These are phyloP conservation scores for Falcaria lacertinaria DNA, from an alignment of 2,888 invertebrate genomes.

Conservation along the genomic window DNA sequence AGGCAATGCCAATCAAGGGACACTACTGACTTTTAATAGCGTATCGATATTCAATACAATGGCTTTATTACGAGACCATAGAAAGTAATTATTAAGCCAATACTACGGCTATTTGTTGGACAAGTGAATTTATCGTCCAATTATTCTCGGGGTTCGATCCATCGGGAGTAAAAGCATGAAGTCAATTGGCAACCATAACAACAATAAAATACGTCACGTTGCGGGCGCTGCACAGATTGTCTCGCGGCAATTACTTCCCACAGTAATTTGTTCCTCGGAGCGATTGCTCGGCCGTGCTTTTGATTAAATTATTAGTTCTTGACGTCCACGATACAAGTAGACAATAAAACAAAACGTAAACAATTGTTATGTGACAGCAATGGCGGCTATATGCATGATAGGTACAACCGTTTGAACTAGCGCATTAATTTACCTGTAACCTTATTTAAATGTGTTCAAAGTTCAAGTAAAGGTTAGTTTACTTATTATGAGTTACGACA, in stretches of 20 bases:
- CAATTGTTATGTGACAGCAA: slow-evolving; percentile 20
- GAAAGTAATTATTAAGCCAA: not conserved
- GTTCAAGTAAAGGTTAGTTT: not conserved
- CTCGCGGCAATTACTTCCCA: slow-evolving; percentile 26
- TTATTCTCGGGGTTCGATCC: slow-evolving; percentile 8
- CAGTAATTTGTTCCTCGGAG: slow-evolving; percentile 25
- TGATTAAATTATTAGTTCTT: slow-evolving; percentile 54
- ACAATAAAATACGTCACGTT: slow-evolving; percentile 22
- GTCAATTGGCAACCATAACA: slow-evolving; percentile 29
- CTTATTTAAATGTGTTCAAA: not conserved
- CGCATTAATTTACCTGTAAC: not conserved
- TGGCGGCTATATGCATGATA: slow-evolving; percentile 15
- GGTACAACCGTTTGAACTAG: slow-evolving; percentile 13
- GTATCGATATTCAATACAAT: not conserved
- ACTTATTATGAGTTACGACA: too few species aligned
- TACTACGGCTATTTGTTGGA: not conserved
- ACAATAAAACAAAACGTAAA: slow-evolving; percentile 35
- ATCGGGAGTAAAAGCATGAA: slow-evolving; percentile 21
- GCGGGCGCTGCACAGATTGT: slow-evolving; percentile 21
- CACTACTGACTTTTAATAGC: not conserved
- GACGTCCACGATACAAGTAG: slow-evolving; percentile 12
- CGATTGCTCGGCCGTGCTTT: slow-evolving; percentile 24
- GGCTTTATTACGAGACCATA: not conserved
- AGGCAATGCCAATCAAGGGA: not conserved
- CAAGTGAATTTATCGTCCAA: not conserved